phyloP scores from a whole-genome alignment of 1,140 invertebrate genomes.

The Pseudomyrmex flavicornis region DNA sequence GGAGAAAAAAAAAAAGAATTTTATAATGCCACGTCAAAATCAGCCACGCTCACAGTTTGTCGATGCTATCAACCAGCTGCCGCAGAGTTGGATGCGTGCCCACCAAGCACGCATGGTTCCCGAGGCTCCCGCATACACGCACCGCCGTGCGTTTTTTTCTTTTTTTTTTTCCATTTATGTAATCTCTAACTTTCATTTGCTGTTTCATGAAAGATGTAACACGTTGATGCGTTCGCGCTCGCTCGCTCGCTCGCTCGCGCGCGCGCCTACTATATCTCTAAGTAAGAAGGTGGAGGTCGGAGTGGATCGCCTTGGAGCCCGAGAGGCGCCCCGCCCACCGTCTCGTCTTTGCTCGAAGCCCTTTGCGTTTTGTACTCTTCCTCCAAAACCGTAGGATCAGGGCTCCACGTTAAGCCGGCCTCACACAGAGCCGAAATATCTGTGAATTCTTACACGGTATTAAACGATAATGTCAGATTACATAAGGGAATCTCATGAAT shows the following conservation, averaged over 20 bases:
- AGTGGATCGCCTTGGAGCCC: constrained; percentile 85
- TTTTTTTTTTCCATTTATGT: constrained; percentile 59
- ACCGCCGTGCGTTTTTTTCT: neutral
- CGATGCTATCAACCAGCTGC: constrained; percentile 71
- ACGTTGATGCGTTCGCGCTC: constrained; percentile 77
- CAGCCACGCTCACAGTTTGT: constrained; percentile 53
- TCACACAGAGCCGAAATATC: constrained; percentile 50
- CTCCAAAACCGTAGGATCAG: constrained; percentile 80
- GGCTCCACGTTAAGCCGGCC: constrained; percentile 67
- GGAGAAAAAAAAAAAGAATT: constrained; percentile 58
- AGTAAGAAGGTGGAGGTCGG: constrained; percentile 81
- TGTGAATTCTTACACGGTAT: neutral
- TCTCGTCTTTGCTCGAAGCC: constrained; percentile 82
- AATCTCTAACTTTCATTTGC: constrained; percentile 75
- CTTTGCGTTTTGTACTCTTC: constrained; percentile 78
- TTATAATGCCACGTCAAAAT: constrained; percentile 66
- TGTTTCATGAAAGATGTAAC: constrained; percentile 81
- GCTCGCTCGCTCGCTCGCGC: neutral
- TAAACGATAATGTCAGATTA: constrained; percentile 12
- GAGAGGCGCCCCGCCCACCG: constrained; percentile 84
- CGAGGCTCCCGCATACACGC: constrained; percentile 22
- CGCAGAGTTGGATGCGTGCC: constrained; percentile 60
- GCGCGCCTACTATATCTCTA: constrained; percentile 81
- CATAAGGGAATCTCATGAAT: neutral
- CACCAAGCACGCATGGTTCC: constrained; percentile 52